These are phyloP conservation scores for Chiridota heheva DNA, from an alignment of 35 echinoderm and acorn worm genomes.

Conservation along the genomic window DNA sequence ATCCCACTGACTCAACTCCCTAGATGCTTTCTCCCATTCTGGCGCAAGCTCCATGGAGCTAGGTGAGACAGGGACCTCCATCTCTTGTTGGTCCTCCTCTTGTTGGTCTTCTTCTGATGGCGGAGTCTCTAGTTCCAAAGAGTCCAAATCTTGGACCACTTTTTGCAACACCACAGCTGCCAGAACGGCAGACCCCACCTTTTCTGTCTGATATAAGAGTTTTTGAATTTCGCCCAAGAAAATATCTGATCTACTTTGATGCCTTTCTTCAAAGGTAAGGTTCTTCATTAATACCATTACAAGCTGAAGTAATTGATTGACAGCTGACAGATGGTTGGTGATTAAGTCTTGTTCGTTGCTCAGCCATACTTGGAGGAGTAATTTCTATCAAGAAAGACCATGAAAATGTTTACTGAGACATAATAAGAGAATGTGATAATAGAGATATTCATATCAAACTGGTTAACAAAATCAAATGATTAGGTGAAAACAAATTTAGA, in stretches of 20 bases:
- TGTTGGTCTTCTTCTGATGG: not conserved
- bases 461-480: no score
- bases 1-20: conserved; percentile 60
- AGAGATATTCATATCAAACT: no score
- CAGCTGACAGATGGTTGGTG: not conserved
- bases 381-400: conserved; percentile 50
- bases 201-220: conserved; percentile 49
- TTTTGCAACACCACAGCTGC: conserved; percentile 61
- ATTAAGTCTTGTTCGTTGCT: conserved; percentile 69
- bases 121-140: not conserved
- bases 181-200: conserved; percentile 69
- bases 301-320: conserved; percentile 29
- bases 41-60: conserved; percentile 54
- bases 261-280: not conserved
- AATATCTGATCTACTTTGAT: conserved; percentile 15
- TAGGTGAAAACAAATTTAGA: no score
- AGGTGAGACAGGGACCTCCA: conserved; percentile 35
- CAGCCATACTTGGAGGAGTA: conserved; percentile 89
- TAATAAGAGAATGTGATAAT: no score
- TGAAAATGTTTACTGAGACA: no score
- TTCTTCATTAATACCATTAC: conserved; percentile 36
- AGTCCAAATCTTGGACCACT: conserved; percentile 46
- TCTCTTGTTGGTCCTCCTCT: conserved; percentile 12
- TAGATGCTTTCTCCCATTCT: conserved; percentile 63
- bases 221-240: conserved; percentile 21